These are phyloP conservation scores for Syrmaticus mikado DNA, from an alignment of 2,113 vertebrate species.

Conservation along the genomic window DNA sequence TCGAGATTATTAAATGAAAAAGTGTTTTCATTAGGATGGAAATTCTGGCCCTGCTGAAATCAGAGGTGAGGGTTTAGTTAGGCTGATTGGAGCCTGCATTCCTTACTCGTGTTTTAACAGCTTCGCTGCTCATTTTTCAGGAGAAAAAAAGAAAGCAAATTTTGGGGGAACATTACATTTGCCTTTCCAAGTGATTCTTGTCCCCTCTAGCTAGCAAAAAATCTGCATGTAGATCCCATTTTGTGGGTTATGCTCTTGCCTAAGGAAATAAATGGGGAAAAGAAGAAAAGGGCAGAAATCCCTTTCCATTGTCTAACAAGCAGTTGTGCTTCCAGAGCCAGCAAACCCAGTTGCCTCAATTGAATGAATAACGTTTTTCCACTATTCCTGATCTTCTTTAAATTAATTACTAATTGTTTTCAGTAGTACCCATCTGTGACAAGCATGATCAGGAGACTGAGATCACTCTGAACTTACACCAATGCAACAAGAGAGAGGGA, in stretches of 20 bases:
- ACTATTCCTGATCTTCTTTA: conserved; percentile 9
- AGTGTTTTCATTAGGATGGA: background rate
- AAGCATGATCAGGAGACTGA: background rate
- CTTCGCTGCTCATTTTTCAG: background rate
- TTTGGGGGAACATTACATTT: background rate
- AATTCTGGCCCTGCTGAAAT: background rate
- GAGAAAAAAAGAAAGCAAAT: background rate
- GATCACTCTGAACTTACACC: background rate
- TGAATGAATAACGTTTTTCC: conserved; percentile 49
- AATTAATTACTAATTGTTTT: conserved; percentile 61
- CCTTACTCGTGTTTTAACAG: background rate
- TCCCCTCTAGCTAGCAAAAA: background rate
- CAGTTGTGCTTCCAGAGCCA: background rate
- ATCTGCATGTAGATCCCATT: background rate
- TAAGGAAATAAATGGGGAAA: background rate
- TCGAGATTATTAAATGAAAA: background rate
- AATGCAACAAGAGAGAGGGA: background rate
- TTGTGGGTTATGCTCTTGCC: background rate
- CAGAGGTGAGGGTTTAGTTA: background rate
- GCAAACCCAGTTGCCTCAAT: background rate
- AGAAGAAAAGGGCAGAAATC: background rate
- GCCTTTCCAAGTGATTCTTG: background rate
- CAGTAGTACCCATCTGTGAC: conserved; percentile 40
- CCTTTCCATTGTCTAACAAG: background rate
- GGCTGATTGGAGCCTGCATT: background rate